Base-by-base conservation (phyloP, 2,888 invertebrate species). In the Mermis nigrescens region DNA sequence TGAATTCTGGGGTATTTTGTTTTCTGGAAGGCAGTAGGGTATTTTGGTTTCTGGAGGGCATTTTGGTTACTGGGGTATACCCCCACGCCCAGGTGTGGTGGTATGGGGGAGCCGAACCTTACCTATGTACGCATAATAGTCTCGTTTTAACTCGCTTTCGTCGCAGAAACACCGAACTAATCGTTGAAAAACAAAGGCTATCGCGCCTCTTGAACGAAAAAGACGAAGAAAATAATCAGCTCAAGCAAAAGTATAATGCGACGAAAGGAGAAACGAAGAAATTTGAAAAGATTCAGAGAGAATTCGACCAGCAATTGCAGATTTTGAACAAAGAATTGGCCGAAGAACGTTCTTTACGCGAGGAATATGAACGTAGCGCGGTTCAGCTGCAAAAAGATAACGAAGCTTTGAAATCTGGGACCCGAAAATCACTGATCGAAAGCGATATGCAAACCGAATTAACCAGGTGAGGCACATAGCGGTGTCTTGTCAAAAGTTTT, bases 131-230 rank as follows among this genome's bases (percentile, higher is more conserved):
- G n/a, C n/a, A n/a, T n/a, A n/a, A n/a, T n/a, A n/a, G n/a, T n/a
- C n/a, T n/a, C n/a, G n/a, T n/a, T n/a, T n/a, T n/a, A n/a, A n/a
- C n/a, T n/a, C n/a, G n/a, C n/a, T n/a, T n/a, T n/a, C n/a, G n/a
- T n/a, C n/a, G n/a, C n/a, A n/a, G n/a, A n/a, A n/a, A n/a, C n/a
- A 82, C 87, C 0, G 92, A 92, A 68, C 75, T 91, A 55, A 77
- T 90, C 63, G 85, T 87, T 68, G 90, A 91, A 74, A 91, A 92
- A 69, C 89, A 90, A 73, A 90, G 91, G 71, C 76, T 94, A 48
- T 88, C 91, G 1, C 78, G 92, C 66, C 38, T 26, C n/a, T 48
- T 29, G 51, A 53, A 32, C 19, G 55, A 28, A 27, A 45, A 31
- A 54, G 38, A 66, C 64, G 57, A 46, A 60, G 48, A 66, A 66